Evolutionary conservation across 2,797 vertebrate genomes (phyloP).

Genomic region (Clarias pachynema): DNA sequence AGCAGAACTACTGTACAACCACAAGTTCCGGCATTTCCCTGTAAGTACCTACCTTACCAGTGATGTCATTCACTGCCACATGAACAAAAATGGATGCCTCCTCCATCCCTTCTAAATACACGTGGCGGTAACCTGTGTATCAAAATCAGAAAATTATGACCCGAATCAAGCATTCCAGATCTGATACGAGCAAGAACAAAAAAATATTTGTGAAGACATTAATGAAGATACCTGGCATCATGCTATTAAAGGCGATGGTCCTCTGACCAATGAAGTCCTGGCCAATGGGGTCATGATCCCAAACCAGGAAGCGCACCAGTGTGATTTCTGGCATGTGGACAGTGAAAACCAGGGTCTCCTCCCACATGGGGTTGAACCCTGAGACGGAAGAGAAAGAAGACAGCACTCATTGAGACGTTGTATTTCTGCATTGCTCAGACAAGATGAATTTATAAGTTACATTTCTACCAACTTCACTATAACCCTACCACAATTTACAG

Average conservation of each 20-base stretch:
- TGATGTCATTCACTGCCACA: slow-evolving; percentile 91
- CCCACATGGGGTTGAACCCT: slow-evolving; percentile 99
- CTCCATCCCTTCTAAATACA: slow-evolving; percentile 97
- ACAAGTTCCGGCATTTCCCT: neutral
- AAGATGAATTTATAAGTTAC: neutral
- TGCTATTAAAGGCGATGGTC: slow-evolving; percentile 91
- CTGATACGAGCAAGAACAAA: neutral
- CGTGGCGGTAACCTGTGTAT: slow-evolving; percentile 80
- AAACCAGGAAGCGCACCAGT: slow-evolving; percentile 92
- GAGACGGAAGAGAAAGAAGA: slow-evolving; percentile 15
- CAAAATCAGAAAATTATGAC: neutral
- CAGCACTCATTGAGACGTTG: slow-evolving; percentile 63
- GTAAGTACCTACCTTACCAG: slow-evolving; percentile 91
- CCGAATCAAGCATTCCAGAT: neutral
- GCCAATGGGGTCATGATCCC: slow-evolving; percentile 98
- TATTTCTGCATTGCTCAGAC: neutral
- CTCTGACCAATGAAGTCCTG: slow-evolving; percentile 97
- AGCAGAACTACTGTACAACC: neutral
- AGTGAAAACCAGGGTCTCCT: slow-evolving; percentile 93
- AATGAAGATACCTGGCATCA: slow-evolving; percentile 86
- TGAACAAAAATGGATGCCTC: slow-evolving; percentile 98
- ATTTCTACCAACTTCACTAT: slow-evolving; percentile 3
- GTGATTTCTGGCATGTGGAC: slow-evolving; percentile 92
- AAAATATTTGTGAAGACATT: neutral
- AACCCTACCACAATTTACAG: slow-evolving; percentile 3